Evolutionary conservation across 2,888 invertebrate species (phyloP), one percentile per base, ranked within the genome.

Genomic region (Esperia sulphurella): DNA sequence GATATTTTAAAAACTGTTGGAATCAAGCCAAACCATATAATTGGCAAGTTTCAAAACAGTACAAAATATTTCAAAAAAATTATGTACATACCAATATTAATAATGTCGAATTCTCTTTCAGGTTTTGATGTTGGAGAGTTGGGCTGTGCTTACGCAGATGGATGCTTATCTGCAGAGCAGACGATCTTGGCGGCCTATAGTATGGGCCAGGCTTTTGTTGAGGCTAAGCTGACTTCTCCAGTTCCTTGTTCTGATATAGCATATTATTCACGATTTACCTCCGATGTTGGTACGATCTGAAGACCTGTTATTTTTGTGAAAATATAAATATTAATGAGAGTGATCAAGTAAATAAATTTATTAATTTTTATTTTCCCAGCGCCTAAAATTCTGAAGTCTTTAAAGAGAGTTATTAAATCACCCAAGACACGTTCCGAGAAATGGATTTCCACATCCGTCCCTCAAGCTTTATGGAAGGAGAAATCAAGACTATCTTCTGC

Each of bases 91-190:
- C 21, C 5, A n/a, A n/a, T n/a, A n/a, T 21, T 21, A 5, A 21
- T 21, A 21, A 21, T 21, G 3, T 21, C 5, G 5, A 21, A 21
- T 21, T 21, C 21, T 5, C 21, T 21, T 21, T 3, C 21, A 62
- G 62, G 62, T 14, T 54, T 54, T 29, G 55, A 55, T 40, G 94
- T 95, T 0, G 97, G 97, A 40, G 97, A 97, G 75, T 82, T 97
- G 30, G 95, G 94, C 6, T 97, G 97, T 71, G 96, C 94, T 0
- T 97, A 97, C 21, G 21, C 21, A 21, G 21, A 21, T 21, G 21
- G 21, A 2, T 21, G 21, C 21, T 21, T 21, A 21, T 94, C 95
- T 0, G 91, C 93, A 0, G 94, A 95, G 65, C 94, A 96, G 79
- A 93, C 94, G 76, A 92, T 96, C 45, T 75, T 95, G 28, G n/a